Base-by-base conservation (phyloP, 2,113 vertebrate genomes). In the Canis aureus region DNA sequence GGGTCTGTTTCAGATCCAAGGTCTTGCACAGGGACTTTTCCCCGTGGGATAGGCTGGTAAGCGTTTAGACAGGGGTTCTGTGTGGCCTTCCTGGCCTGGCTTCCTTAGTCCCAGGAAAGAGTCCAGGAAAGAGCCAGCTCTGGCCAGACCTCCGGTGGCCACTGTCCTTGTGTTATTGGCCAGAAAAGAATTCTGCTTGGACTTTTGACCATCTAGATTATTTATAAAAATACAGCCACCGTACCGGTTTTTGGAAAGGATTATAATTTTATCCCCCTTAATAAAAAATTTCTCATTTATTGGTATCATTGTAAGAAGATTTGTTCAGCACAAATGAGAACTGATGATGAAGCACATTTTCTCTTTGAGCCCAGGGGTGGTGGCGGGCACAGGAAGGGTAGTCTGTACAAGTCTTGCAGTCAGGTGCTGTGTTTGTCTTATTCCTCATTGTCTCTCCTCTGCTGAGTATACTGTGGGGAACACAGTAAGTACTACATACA, bases 1-100 rank as follows among this genome's bases (percentile, higher is more conserved):
- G 67, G n/a, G 23, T 83, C 73, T 82, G 23, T 55, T 97, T 96
- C 51, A 43, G 79, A 90, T 85, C 38, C 89, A 90, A 23, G 87
- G 49, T 91, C 78, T 92, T 78, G 38, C 16, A 10, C 17, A 82
- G n/a, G 32, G 49, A 91, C 49, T 38, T 57, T 85, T 96, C 91
- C 86, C 57, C 57, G 17, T 19, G 78, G 66, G 38, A 3, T 1
- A 35, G 29, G 4, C 60, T 38, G 29, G 71, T 20, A 38, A 85
- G 27, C 53, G 11, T 91, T 94, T 64, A 66, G 15, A 38, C 59
- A 81, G 35, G 29, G 51, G 27, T 57, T 20, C 15, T n/a, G 25
- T 29, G 25, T 66, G 27, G 49, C 69, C 15, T 91, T 32, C 49
- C 16, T 55, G 25, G 27, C 29, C 43, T 69, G 59, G 19, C 79